phyloP scores from a whole-genome alignment of 2,888 invertebrate species.

The Polyploca ridens region DNA sequence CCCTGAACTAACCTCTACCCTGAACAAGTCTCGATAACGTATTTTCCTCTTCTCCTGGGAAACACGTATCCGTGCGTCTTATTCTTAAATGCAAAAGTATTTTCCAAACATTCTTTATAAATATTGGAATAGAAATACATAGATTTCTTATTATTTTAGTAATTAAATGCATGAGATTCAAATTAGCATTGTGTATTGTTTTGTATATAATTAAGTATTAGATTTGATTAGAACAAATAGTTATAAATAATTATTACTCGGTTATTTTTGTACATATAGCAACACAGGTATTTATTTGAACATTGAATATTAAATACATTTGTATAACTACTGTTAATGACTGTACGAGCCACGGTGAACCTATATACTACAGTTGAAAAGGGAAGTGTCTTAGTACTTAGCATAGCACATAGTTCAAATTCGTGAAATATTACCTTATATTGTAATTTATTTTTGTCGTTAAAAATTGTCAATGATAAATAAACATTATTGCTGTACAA shows the following conservation, averaged over 20 bases:
- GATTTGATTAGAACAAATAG: slow-evolving; percentile 31
- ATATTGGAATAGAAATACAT: not conserved
- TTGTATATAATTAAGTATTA: slow-evolving; percentile 16
- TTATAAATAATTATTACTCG: slow-evolving; percentile 26
- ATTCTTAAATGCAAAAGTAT: not conserved
- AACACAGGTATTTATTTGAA: slow-evolving; percentile 7
- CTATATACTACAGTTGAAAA: not conserved
- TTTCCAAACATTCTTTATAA: not conserved
- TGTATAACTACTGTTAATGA: not conserved
- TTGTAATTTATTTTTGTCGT: no score
- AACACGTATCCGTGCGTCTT: not conserved
- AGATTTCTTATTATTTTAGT: not conserved
- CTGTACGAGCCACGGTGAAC: not conserved
- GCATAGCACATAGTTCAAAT: not conserved
- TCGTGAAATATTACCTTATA: no score
- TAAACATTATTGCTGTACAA: no score
- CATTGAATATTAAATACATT: not conserved
- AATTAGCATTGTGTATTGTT: not conserved
- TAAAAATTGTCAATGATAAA: no score
- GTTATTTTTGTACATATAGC: slow-evolving; percentile 29
- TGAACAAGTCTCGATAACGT: not conserved
- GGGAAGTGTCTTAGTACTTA: not conserved
- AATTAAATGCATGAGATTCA: not conserved
- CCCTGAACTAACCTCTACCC: no score
- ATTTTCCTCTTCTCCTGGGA: not conserved